Base-by-base conservation (phyloP, 1,140 invertebrate genomes). In the Plutomurus gul region DNA sequence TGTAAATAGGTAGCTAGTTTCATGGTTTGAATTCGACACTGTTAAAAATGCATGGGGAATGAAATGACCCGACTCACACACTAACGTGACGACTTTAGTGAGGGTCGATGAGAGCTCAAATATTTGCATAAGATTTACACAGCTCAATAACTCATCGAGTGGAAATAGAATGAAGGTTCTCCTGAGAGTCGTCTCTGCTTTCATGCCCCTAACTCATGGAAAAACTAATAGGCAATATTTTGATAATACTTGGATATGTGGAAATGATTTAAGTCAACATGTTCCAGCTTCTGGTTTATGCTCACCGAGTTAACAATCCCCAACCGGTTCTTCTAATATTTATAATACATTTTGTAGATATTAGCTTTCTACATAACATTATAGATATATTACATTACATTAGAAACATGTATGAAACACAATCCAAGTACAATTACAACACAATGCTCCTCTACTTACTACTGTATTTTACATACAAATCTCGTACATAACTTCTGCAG, bases 201-300 rank as follows among this genome's bases (percentile, higher is more conserved):
- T 11, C 37, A 72, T 72, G 36, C 37, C 70, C 70, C 36, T 72
- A 72, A 72, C 70, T 72, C 70, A 78, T 56, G 71, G 77, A 79
- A 75, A 56, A 39, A 72, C 78, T 75, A 79, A 79, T 79, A 76
- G 74, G 78, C 60, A 80, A 80, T 80, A 80, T 80, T 80, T 80
- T 76, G 74, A 80, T 47, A 76, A 76, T 70, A 39, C 40, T 43
- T 40, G 72, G 65, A 80, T 56, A 47, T 56, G 46, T 75, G 43
- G 74, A 80, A 80, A 80, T 80, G 78, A 80, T 80, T 80, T 80
- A 80, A 76, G 70, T 80, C 78, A 71, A 80, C 78, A 76, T 75
- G 39, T 71, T 43, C 49, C 73, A 76, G 78, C 74, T 80, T 80
- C 78, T 80, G 73, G 74, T 76, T 76, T 76, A 36, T 76, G 22